Conservation (phyloP, 2,888 invertebrate species). For the Caenorhabditis imperialis region DNA sequence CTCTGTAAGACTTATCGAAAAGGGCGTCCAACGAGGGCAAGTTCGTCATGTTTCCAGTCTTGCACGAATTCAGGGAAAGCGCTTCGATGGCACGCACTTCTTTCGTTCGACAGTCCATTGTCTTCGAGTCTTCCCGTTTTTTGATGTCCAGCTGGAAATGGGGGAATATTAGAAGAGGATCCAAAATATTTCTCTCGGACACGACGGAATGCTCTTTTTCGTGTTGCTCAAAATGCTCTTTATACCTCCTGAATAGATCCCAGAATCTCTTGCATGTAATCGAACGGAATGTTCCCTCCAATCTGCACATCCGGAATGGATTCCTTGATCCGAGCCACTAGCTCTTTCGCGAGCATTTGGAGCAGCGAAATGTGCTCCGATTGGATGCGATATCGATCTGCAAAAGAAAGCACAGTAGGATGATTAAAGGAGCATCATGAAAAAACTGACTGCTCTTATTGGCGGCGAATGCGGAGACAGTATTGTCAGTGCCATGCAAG, state of each 20-base stretch:
- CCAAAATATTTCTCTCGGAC: no score
- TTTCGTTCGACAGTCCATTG: constrained; percentile 41
- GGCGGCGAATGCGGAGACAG: constrained; percentile 47
- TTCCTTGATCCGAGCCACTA: constrained; percentile 36
- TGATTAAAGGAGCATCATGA: not conserved
- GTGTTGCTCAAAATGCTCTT: not conserved
- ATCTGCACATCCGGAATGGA: constrained; percentile 22
- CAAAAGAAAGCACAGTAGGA: constrained; percentile 7
- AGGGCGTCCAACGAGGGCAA: constrained; percentile 42
- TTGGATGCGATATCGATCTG: constrained; percentile 67
- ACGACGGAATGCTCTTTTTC: no score
- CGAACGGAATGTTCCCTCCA: constrained; percentile 46
- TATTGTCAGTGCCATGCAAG: constrained; percentile 34
- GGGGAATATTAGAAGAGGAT: no score
- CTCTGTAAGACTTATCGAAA: constrained; percentile 48
- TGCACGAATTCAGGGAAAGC: constrained; percentile 33
- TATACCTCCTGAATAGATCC: constrained; percentile 49
- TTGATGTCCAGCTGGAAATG: constrained; percentile 26
- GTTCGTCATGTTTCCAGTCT: constrained; percentile 41
- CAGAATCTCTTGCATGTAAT: constrained; percentile 41
- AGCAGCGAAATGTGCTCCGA: constrained; percentile 50
- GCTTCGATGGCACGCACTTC: constrained; percentile 53
- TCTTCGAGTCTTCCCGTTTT: constrained; percentile 6
- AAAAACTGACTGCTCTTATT: constrained; percentile 46
- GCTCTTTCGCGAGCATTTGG: constrained; percentile 32